These are phyloP conservation scores for Rhinophrynus dorsalis DNA, from an alignment of 2,797 vertebrate species.

Conservation along the genomic window DNA sequence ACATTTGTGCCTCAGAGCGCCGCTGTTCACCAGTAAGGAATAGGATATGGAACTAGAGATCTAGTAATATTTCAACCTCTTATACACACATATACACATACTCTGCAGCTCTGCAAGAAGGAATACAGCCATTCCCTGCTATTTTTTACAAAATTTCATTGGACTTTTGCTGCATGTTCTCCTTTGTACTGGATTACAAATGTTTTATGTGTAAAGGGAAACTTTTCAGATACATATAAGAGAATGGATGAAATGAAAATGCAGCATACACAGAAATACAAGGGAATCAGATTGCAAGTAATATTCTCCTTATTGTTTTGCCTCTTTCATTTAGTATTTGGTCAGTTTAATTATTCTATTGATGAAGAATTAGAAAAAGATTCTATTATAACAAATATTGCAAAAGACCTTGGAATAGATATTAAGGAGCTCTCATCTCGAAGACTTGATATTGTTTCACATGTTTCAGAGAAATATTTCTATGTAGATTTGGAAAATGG, in stretches of 20 bases:
- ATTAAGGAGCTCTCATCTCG: background rate
- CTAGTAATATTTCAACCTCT: background rate
- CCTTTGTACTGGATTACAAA: background rate
- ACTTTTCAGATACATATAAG: background rate
- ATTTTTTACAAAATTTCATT: background rate
- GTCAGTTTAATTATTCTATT: slow-evolving; percentile 76
- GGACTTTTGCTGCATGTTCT: background rate
- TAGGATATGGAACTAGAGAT: background rate
- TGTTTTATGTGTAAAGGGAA: background rate
- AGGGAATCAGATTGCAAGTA: slow-evolving; percentile 4
- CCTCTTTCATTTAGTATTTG: slow-evolving; percentile 33
- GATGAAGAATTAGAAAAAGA: slow-evolving; percentile 75
- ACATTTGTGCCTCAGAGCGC: slow-evolving; percentile 41
- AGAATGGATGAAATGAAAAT: background rate
- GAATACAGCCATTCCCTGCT: background rate
- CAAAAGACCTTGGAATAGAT: slow-evolving; percentile 69
- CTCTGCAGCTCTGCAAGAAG: slow-evolving; percentile 11
- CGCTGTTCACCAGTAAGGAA: slow-evolving; percentile 54
- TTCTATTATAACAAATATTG: slow-evolving; percentile 77
- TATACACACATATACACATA: slow-evolving; percentile 62
- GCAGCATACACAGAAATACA: background rate
- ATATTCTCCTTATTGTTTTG: slow-evolving; percentile 19
- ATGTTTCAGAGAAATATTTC: slow-evolving; percentile 61
- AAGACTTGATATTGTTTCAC: slow-evolving; percentile 65
- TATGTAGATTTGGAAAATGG: slow-evolving; percentile 64